These are phyloP conservation scores for Laticauda colubrina DNA, from an alignment of 2,113 vertebrate genomes.

Conservation along the genomic window DNA sequence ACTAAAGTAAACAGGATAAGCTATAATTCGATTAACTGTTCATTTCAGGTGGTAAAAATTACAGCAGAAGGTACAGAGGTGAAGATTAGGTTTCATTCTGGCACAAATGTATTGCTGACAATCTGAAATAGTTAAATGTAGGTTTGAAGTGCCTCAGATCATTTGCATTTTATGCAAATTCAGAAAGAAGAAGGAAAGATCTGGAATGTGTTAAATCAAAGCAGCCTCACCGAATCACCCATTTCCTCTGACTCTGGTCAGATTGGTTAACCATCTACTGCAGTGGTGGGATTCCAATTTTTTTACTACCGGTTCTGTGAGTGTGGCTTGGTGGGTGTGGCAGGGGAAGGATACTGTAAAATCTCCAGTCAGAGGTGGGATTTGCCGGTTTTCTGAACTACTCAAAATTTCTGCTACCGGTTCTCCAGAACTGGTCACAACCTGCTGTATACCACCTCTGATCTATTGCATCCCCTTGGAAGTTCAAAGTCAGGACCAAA, in stretches of 20 bases:
- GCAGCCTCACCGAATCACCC: not conserved
- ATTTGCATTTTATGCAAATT: not conserved
- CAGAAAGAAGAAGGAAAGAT: not conserved
- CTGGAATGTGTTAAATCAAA: not conserved
- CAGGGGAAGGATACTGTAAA: too few species aligned
- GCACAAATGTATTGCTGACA: not conserved
- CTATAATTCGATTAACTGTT: conserved; percentile 67
- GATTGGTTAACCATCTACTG: not conserved
- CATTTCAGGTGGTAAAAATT: conserved; percentile 22
- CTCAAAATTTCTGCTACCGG: too few species aligned
- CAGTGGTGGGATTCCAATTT: too few species aligned
- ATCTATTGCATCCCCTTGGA: not conserved
- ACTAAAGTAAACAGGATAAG: conserved; percentile 70
- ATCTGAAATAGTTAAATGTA: not conserved
- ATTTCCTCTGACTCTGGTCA: not conserved
- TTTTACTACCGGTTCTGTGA: too few species aligned
- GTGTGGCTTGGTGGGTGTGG: too few species aligned
- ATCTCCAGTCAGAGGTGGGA: too few species aligned
- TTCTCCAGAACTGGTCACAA: too few species aligned
- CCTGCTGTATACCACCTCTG: too few species aligned
- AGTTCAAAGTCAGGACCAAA: not conserved
- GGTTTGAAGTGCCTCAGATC: not conserved
- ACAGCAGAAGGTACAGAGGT: not conserved
- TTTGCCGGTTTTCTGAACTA: too few species aligned
- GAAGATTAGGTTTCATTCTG: not conserved